Evolutionary conservation across 35 echinoderm and acorn worm genomes (phyloP).

Genomic region (Ptychodera flava): DNA sequence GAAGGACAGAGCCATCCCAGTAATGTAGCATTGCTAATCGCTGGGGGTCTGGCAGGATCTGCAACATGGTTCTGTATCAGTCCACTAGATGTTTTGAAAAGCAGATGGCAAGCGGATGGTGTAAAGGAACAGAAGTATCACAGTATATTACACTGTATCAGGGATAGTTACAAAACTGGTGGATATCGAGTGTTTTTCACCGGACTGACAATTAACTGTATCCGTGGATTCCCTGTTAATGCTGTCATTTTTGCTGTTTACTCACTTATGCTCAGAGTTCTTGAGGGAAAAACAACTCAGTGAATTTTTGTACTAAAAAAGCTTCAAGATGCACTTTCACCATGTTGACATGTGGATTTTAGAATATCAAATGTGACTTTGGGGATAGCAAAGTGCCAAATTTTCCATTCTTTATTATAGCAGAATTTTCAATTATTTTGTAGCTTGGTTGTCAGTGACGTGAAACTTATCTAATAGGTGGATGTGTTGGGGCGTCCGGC

Average conservation of each 20-base stretch:
- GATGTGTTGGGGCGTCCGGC: no score
- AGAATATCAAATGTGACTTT: no score
- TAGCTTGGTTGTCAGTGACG: no score
- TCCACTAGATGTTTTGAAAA: slow-evolving; percentile 32
- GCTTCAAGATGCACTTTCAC: no score
- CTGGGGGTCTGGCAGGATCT: slow-evolving; percentile 28
- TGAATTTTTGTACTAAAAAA: no score
- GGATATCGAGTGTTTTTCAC: not conserved
- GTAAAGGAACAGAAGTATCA: not conserved
- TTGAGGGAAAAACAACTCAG: no score
- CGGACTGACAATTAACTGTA: not conserved
- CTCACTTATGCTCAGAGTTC: not conserved
- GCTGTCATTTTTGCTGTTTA: not conserved
- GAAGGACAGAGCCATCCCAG: not conserved
- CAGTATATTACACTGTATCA: not conserved
- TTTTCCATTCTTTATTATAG: no score
- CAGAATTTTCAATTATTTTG: no score
- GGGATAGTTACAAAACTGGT: not conserved
- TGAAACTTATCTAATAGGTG: no score
- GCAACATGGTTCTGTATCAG: slow-evolving; percentile 25
- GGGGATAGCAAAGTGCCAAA: no score
- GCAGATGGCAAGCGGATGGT: slow-evolving; percentile 32
- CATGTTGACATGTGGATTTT: no score
- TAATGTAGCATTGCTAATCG: slow-evolving; percentile 4
- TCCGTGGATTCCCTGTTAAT: not conserved